Evolutionary conservation across 2,888 invertebrate genomes (phyloP).

Genomic region (Leucophenga montana): DNA sequence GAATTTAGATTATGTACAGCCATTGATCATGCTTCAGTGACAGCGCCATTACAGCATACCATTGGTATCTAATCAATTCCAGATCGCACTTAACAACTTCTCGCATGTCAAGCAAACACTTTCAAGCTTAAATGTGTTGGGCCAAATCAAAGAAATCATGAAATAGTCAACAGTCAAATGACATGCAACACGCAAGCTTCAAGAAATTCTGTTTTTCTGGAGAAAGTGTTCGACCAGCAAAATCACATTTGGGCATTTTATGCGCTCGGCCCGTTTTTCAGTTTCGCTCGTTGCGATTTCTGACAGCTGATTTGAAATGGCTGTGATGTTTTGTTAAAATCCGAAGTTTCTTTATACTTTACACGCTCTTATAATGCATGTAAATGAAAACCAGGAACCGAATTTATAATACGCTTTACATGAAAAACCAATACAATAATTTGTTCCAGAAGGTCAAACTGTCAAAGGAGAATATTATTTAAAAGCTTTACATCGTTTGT

Average conservation of each 20-base stretch:
- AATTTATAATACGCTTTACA: neutral
- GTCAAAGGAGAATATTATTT: no score
- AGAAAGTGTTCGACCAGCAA: constrained; percentile 16
- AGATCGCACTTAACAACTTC: no score
- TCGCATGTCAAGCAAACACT: no score
- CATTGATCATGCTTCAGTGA: no score
- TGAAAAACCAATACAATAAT: no score
- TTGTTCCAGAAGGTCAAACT: no score
- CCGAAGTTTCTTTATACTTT: neutral
- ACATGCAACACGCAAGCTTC: constrained; percentile 23
- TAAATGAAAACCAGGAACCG: neutral
- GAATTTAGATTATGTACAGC: no score
- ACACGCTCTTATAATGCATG: neutral
- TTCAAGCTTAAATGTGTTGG: no score
- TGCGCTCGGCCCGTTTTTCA: constrained; percentile 45
- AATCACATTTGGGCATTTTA: constrained; percentile 36
- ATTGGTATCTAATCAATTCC: no score
- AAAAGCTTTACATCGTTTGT: no score
- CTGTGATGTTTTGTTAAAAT: neutral
- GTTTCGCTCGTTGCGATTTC: constrained; percentile 33
- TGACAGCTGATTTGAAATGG: neutral
- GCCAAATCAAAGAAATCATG: no score
- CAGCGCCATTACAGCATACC: no score
- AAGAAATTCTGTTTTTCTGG: neutral
- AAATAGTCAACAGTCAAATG: neutral